Conservation (phyloP, 2,113 vertebrate genomes). For the Sarotherodon lohbergeri region DNA sequence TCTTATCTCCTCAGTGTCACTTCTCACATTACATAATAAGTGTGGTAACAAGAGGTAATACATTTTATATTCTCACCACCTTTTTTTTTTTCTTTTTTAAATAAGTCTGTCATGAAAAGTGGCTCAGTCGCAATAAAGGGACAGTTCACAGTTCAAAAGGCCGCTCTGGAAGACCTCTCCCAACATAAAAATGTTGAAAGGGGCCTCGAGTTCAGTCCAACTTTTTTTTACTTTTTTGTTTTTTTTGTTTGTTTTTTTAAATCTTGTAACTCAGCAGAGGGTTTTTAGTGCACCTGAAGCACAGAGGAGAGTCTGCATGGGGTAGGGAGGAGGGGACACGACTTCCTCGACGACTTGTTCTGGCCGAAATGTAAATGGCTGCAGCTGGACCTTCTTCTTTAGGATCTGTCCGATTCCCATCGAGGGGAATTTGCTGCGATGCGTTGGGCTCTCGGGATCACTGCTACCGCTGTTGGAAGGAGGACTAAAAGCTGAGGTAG, state of each 20-base stretch:
- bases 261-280: constrained; percentile 61
- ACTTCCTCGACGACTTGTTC: constrained; percentile 67
- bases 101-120: constrained; percentile 19
- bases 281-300: constrained; percentile 76
- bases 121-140: constrained; percentile 52
- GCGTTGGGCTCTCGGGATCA: constrained; percentile 69
- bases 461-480: constrained; percentile 53
- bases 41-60: not conserved
- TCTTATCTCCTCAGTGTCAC: constrained; percentile 47
- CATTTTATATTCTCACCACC: not conserved
- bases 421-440: constrained; percentile 71
- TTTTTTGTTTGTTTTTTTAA: not conserved
- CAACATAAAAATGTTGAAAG: constrained; percentile 19
- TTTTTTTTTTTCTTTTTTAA: not conserved
- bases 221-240: not conserved
- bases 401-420: constrained; percentile 76
- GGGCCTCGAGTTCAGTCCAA: constrained; percentile 37
- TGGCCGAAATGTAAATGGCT: constrained; percentile 64
- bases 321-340: constrained; percentile 71
- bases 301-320: constrained; percentile 76
- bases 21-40: constrained; percentile 28
- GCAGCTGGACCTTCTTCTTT: constrained; percentile 69
- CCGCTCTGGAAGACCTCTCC: constrained; percentile 61
- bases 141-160: constrained; percentile 64
- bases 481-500: constrained; percentile 59